phyloP scores from a whole-genome alignment of 2,113 vertebrate species.

The Callipepla californica region DNA sequence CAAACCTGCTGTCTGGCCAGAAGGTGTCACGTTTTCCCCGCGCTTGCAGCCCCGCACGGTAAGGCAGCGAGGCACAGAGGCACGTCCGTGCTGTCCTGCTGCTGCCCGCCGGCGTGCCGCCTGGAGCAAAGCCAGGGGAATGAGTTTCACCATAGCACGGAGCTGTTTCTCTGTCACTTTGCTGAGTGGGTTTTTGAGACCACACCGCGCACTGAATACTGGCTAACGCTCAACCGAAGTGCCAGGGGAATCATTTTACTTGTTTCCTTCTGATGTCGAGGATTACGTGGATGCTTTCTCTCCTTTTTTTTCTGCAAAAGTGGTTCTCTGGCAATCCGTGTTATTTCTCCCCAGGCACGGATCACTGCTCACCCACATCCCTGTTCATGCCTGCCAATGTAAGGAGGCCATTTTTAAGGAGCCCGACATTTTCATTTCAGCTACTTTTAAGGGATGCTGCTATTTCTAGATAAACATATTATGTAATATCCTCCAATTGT shows the following conservation, averaged over 20 bases:
- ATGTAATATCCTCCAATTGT: neutral
- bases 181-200: neutral
- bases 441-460: neutral
- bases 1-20: neutral
- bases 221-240: neutral
- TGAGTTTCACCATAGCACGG: neutral
- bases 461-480: neutral
- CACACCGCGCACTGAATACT: neutral
- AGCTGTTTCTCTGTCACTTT: neutral
- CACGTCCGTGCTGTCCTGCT: neutral
- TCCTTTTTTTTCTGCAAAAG: neutral
- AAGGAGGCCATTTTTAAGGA: neutral
- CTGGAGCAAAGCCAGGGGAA: no score
- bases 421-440: rapidly evolving
- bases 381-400: neutral
- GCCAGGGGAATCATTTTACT: neutral
- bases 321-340: neutral
- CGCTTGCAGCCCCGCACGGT: neutral
- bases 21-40: conserved; percentile 56
- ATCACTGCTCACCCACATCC: neutral
- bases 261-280: neutral
- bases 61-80: no score
- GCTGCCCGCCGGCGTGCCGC: neutral
- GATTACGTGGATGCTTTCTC: neutral
- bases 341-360: neutral